These are phyloP conservation scores for Micromesistius poutassou DNA, from an alignment of 2,797 vertebrate species.

Conservation along the genomic window DNA sequence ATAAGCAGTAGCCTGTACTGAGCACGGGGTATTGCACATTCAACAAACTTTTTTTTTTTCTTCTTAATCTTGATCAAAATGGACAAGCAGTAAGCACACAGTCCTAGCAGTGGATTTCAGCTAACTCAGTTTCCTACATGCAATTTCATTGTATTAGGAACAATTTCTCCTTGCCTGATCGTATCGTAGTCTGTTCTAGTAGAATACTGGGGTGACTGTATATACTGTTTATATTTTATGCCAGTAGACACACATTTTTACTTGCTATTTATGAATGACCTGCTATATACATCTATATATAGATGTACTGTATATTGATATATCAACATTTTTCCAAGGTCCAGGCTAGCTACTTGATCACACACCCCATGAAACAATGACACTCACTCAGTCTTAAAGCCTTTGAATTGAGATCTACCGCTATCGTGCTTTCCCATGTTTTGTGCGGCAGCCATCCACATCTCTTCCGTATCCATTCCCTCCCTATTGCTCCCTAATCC, in stretches of 20 bases:
- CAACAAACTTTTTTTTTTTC: not conserved
- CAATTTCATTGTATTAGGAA: not conserved
- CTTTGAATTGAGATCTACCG: not conserved
- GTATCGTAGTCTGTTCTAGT: not conserved
- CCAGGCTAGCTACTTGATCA: not conserved
- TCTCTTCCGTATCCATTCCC: not conserved
- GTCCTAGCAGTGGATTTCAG: not conserved
- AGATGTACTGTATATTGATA: no score
- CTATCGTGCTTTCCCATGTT: not conserved
- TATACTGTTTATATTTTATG: no score
- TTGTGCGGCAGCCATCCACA: not conserved
- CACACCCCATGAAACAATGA: not conserved
- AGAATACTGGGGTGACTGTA: not conserved
- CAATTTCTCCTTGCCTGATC: not conserved
- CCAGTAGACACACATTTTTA: no score
- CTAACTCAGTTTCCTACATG: not conserved
- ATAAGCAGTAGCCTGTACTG: not conserved
- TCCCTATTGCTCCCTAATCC: constrained; percentile 36
- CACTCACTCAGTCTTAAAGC: not conserved
- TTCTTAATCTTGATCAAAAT: no score
- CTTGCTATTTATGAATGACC: not conserved
- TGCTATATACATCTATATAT: not conserved
- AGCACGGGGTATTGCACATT: not conserved
- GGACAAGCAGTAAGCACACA: not conserved
- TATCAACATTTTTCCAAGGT: not conserved